Percentiles rank a stretch among this genome's conserved stretches.
phyloP scores from a whole-genome alignment of 2,888 invertebrate species.

The Patella depressa region DNA sequence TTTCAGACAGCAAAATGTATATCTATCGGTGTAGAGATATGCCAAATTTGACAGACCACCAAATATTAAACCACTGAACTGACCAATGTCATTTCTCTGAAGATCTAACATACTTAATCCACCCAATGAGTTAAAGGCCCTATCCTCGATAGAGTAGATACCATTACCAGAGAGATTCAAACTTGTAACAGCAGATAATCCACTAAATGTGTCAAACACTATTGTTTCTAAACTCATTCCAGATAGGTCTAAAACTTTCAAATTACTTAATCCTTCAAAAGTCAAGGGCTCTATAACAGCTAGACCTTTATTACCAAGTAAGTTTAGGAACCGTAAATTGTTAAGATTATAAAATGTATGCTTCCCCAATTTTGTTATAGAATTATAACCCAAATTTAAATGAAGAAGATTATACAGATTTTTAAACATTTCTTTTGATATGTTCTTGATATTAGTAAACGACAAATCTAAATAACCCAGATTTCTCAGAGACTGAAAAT shows the following conservation, averaged over 20 bases:
- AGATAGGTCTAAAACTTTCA: neutral
- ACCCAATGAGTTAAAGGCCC: neutral
- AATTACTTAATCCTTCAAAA: neutral
- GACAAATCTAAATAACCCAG: constrained; percentile 17
- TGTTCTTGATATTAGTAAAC: neutral
- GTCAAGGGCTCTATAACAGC: neutral
- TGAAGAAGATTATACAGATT: constrained; percentile 8
- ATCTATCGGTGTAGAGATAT: constrained; percentile 21
- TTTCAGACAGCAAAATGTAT: constrained; percentile 12
- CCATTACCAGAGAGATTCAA: neutral
- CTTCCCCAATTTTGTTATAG: neutral
- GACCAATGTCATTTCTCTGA: constrained; percentile 7
- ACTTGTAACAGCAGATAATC: neutral
- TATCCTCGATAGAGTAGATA: neutral
- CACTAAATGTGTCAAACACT: neutral
- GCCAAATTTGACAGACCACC: constrained; percentile 1
- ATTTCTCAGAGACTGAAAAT: neutral
- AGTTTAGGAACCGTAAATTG: constrained; percentile 14
- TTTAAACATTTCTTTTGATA: constrained; percentile 1
- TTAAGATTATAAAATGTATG: constrained; percentile 9
- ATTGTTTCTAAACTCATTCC: neutral
- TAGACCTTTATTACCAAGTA: constrained; percentile 8
- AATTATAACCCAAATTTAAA: constrained; percentile 15
- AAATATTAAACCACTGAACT: constrained; percentile 14
- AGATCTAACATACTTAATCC: constrained; percentile 9